Percentiles rank a stretch among this genome's conserved stretches.
Conservation (phyloP, 1,140 invertebrate genomes). For the Hylaeus volcanicus region DNA sequence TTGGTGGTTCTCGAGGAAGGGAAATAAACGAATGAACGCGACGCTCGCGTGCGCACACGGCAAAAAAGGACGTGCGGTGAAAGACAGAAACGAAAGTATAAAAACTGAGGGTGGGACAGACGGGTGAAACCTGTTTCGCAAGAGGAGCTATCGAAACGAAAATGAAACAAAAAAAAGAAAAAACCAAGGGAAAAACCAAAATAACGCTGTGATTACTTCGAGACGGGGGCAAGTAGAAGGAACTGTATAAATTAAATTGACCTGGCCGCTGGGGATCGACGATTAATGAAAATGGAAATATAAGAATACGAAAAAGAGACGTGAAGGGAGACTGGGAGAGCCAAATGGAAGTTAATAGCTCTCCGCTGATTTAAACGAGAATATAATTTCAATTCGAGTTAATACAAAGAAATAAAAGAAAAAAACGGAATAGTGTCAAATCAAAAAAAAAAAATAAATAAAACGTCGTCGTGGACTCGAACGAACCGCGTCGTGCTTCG, state of each 20-base stretch:
- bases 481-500: background rate
- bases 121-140: conserved; percentile 11
- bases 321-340: background rate
- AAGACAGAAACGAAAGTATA: conserved; percentile 32
- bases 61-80: conserved; percentile 18
- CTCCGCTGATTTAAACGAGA: background rate
- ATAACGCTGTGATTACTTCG: conserved; percentile 42
- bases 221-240: conserved; percentile 9
- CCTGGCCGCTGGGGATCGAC: conserved; percentile 2
- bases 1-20: conserved; percentile 92
- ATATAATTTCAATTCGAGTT: too few relatives aligned
- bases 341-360: background rate
- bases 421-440: conserved; percentile 4
- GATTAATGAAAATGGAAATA: conserved; percentile 14
- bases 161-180: conserved; percentile 2
- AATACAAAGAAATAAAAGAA: too few relatives aligned
- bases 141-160: conserved; percentile 8
- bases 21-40: conserved; percentile 81
- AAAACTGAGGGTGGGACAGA: conserved; percentile 41
- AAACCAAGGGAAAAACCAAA: conserved; percentile 23
- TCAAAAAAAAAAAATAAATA: background rate
- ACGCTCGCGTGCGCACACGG: conserved; percentile 14
- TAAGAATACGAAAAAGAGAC: background rate
- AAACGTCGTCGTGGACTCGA: background rate
- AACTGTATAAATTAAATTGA: conserved; percentile 12